A percentile compares a stretch with the other conserved stretches of the same genome.
Evolutionary conservation across 2,888 invertebrate species (phyloP).

Genomic region (Schrankia costaestrigalis): DNA sequence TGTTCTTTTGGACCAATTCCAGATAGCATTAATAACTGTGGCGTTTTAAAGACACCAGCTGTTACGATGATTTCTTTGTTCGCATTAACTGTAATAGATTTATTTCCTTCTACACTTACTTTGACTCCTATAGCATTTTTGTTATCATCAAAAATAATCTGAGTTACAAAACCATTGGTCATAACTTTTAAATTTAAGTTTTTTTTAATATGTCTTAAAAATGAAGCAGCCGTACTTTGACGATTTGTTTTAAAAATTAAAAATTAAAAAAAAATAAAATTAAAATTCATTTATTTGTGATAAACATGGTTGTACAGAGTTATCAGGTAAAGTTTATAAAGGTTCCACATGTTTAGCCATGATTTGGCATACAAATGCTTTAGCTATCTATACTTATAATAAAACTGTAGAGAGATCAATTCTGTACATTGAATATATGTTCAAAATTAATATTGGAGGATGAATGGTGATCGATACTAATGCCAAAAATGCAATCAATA

Average conservation of each 20-base stretch:
- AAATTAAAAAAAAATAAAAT: too few species aligned
- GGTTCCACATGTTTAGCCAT: too few species aligned
- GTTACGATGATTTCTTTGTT: conserved; percentile 69
- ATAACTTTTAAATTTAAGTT: conserved; percentile 48
- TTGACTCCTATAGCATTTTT: conserved; percentile 63
- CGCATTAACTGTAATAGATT: conserved; percentile 36
- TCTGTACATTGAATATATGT: too few species aligned
- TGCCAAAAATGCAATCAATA: too few species aligned
- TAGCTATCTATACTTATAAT: too few species aligned
- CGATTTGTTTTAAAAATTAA: conserved; percentile 59
- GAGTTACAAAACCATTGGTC: conserved; percentile 66
- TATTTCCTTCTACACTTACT: conserved; percentile 38
- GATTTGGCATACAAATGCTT: too few species aligned
- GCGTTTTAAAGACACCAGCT: conserved; percentile 65
- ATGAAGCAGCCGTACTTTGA: conserved; percentile 74
- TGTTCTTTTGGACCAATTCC: conserved; percentile 66
- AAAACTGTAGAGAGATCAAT: too few species aligned
- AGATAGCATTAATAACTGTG: conserved; percentile 70
- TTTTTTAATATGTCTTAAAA: conserved; percentile 43
- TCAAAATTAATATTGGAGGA: too few species aligned
- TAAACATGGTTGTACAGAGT: too few species aligned
- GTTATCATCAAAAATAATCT: conserved; percentile 67
- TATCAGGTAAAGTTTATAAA: too few species aligned
- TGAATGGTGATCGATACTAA: too few species aligned
- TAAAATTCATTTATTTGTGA: too few species aligned